Conservation (phyloP, 2,888 invertebrate genomes). For the Atrina japonica region DNA sequence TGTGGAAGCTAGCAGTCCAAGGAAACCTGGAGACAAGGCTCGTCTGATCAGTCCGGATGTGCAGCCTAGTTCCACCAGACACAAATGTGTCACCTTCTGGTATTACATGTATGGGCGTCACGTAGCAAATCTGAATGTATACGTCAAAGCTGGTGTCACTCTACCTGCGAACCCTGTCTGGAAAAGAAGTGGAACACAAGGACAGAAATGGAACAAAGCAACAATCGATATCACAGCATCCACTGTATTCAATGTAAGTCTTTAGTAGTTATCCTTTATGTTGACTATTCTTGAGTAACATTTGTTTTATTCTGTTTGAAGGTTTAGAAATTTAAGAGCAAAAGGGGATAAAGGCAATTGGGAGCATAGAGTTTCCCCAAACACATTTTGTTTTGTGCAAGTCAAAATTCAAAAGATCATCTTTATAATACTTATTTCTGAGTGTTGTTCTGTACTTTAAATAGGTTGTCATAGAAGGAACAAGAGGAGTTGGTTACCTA, state of each 20-base stretch:
- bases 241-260: slow-evolving; percentile 64
- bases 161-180: slow-evolving; percentile 61
- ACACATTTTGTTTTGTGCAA: too few species aligned
- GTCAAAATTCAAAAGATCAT: too few species aligned
- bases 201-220: slow-evolving; percentile 67
- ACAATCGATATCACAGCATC: slow-evolving; percentile 49
- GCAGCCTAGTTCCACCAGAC: slow-evolving; percentile 43
- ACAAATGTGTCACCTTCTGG: slow-evolving; percentile 71
- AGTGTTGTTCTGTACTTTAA: too few species aligned
- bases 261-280: too few species aligned
- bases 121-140: slow-evolving; percentile 64
- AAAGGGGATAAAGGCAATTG: too few species aligned
- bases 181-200: slow-evolving; percentile 69
- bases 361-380: too few species aligned
- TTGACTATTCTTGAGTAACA: too few species aligned
- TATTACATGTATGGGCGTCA: slow-evolving; percentile 72
- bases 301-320: too few species aligned
- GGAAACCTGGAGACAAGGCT: slow-evolving; percentile 58
- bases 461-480: slow-evolving; percentile 74
- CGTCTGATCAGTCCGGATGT: slow-evolving; percentile 69
- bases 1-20: slow-evolving; percentile 69
- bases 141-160: slow-evolving; percentile 57
- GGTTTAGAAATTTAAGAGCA: too few species aligned
- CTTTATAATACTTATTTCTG: too few species aligned
- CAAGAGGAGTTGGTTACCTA: slow-evolving; percentile 62